Percentiles rank a stretch among this genome's conserved stretches.
phyloP scores from a whole-genome alignment of 1,140 invertebrate species.

The Scylla paramamosain region DNA sequence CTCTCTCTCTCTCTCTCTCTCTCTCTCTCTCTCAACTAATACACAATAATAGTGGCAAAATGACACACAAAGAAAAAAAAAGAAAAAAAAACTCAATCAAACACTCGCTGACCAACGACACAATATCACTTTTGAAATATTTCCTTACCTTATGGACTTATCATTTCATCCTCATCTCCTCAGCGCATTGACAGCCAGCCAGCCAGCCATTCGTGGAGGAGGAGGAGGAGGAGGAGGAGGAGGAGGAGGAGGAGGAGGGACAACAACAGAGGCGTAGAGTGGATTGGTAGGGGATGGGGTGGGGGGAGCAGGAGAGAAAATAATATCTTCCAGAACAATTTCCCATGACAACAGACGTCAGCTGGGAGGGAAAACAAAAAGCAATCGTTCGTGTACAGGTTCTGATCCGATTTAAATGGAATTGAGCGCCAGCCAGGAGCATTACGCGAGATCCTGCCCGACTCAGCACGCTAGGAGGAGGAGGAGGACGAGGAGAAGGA shows the following conservation, averaged over 20 bases:
- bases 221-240: not conserved
- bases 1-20: too few species aligned
- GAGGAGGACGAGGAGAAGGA: not conserved
- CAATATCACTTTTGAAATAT: not conserved
- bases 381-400: constrained; percentile 66
- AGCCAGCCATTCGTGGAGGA: too few species aligned
- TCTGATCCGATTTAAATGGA: constrained; percentile 75
- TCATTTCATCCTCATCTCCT: not conserved
- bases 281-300: not conserved
- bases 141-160: not conserved
- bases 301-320: not conserved
- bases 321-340: constrained; percentile 27
- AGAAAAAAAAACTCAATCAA: not conserved
- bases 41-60: not conserved
- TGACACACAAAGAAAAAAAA: not conserved
- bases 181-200: not conserved
- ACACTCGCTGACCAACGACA: not conserved
- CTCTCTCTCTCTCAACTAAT: not conserved
- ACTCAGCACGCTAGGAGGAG: constrained; percentile 49
- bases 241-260: not conserved
- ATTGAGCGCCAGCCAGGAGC: constrained; percentile 72
- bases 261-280: too few species aligned
- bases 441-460: constrained; percentile 59
- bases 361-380: constrained; percentile 68
- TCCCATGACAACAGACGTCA: constrained; percentile 62